phyloP scores from a whole-genome alignment of 2,797 vertebrate species.

The Chromobotia macracanthus region DNA sequence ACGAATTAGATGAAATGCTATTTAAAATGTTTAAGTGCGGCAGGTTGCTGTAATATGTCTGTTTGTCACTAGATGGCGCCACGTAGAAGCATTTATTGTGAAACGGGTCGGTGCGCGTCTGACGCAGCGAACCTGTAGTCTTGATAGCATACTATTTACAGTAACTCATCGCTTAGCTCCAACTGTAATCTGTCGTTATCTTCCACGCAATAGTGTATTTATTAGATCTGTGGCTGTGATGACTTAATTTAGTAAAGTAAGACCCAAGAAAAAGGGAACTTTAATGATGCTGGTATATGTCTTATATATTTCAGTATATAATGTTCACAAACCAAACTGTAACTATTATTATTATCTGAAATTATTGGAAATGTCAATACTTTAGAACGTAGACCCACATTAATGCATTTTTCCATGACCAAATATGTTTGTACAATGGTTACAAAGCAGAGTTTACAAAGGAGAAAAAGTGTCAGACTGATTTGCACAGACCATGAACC shows the following conservation, averaged over 20 bases:
- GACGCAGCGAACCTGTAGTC: conserved; percentile 16
- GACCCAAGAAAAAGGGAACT: neutral
- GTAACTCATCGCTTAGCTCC: neutral
- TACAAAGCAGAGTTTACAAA: conserved; percentile 2
- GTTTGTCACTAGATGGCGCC: conserved; percentile 41
- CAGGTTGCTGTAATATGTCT: neutral
- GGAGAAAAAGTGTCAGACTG: conserved; percentile 28
- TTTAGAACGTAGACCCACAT: too few relatives aligned
- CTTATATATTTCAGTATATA: too few relatives aligned
- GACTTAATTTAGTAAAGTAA: neutral
- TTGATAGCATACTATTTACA: neutral
- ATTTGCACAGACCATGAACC: conserved; percentile 41
- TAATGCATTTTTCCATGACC: neutral
- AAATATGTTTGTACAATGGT: conserved; percentile 1
- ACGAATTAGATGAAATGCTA: too few relatives aligned
- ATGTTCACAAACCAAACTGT: neutral
- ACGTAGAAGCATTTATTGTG: conserved; percentile 4
- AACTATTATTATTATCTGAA: too few relatives aligned
- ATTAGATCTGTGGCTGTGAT: neutral
- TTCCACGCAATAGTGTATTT: neutral
- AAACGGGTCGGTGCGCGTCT: neutral
- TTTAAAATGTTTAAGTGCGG: neutral
- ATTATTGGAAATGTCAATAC: too few relatives aligned
- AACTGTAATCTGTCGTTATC: conserved; percentile 15
- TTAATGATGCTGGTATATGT: neutral